Conservation (phyloP, 2,113 vertebrate genomes). For the Gracilinanus agilis region DNA sequence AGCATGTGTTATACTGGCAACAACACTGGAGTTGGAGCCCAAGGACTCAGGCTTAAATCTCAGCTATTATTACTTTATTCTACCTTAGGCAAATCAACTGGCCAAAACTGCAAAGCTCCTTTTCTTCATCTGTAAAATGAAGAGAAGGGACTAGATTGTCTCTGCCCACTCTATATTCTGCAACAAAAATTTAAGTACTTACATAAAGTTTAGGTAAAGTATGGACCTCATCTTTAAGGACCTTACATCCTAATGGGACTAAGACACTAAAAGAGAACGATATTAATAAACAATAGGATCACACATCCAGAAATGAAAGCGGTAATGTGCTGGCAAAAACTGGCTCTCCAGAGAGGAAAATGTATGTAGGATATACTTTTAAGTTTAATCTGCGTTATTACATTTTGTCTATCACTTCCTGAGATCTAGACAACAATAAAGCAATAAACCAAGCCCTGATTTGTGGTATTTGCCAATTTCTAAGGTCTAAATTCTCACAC, state of each 20-base stretch:
- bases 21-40: not conserved
- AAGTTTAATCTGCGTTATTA: not conserved
- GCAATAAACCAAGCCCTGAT: not conserved
- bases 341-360: not conserved
- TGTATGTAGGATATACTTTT: not conserved
- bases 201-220: not conserved
- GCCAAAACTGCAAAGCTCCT: not conserved
- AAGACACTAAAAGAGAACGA: not conserved
- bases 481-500: not conserved
- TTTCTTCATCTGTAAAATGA: not conserved
- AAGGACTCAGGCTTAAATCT: not conserved
- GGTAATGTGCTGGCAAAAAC: not conserved
- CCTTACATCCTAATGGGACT: not conserved
- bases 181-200: not conserved
- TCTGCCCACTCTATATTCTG: not conserved
- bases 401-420: not conserved
- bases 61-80: not conserved
- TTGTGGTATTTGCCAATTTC: not conserved
- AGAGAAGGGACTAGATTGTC: not conserved
- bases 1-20: not conserved
- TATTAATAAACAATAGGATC: not conserved
- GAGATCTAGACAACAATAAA: not conserved
- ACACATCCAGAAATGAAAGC: not conserved
- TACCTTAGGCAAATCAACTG: not conserved
- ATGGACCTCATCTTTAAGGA: not conserved